Percentiles rank a stretch among this genome's conserved stretches.
phyloP scores from a whole-genome alignment of 2,888 invertebrate species.

The Eilema caniola region DNA sequence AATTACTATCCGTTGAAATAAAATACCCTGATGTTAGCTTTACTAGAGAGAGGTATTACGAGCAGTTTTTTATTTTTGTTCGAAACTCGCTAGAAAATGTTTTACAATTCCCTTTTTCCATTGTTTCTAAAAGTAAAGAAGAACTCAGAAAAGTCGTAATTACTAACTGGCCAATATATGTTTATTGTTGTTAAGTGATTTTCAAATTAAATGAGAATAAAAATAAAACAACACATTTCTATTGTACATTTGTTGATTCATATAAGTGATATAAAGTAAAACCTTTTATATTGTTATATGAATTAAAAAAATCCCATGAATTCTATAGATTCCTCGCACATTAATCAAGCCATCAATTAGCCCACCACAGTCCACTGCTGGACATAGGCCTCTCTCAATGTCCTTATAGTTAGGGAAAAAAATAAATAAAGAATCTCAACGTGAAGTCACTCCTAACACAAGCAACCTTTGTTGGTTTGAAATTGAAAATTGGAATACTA shows the following conservation, averaged over 20 bases:
- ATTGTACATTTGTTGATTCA: neutral
- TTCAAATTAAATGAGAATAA: neutral
- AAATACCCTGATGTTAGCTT: neutral
- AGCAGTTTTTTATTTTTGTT: neutral
- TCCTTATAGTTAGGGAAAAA: no score
- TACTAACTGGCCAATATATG: neutral
- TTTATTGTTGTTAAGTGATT: neutral
- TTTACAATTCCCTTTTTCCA: neutral
- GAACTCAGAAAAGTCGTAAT: neutral
- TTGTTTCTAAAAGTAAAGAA: slow-evolving; percentile 3
- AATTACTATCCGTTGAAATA: neutral
- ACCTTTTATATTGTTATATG: no score
- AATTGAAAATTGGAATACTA: neutral
- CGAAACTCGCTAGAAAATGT: slow-evolving; percentile 2
- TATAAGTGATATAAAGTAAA: no score
- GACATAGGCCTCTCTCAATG: no score
- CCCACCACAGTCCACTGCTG: no score
- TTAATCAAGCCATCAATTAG: no score
- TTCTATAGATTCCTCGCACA: no score
- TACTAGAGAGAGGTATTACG: neutral
- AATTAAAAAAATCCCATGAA: no score
- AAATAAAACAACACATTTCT: no score
- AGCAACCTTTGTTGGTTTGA: neutral
- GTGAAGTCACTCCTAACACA: no score
- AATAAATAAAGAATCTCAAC: no score